These are phyloP conservation scores for Batillaria attramentaria DNA, from an alignment of 1,140 invertebrate genomes.

Conservation along the genomic window DNA sequence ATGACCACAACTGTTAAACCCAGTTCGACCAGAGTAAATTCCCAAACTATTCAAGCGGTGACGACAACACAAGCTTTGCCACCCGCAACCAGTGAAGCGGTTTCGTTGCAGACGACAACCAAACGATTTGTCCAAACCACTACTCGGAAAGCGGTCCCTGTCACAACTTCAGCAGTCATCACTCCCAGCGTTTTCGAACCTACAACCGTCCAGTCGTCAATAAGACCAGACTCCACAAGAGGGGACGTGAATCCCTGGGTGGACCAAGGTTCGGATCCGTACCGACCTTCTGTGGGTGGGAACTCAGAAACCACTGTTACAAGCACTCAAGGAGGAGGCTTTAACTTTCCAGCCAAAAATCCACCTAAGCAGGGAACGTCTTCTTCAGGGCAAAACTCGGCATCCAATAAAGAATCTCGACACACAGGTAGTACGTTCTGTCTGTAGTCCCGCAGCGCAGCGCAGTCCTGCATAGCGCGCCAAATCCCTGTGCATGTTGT, in stretches of 20 bases:
- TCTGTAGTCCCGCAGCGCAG: too few species aligned
- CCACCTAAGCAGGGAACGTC: not conserved
- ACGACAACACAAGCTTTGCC: not conserved
- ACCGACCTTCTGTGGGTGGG: too few species aligned
- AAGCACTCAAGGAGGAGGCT: not conserved
- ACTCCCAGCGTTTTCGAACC: not conserved
- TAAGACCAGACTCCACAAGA: not conserved
- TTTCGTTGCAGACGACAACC: not conserved
- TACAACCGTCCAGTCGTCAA: not conserved
- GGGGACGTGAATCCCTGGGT: constrained; percentile 1
- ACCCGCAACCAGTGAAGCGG: too few species aligned
- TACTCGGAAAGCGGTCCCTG: constrained; percentile 2
- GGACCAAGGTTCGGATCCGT: too few species aligned
- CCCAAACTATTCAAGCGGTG: not conserved
- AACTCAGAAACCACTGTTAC: too few species aligned
- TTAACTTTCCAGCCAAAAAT: not conserved
- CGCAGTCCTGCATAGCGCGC: too few species aligned
- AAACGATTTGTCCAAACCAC: not conserved
- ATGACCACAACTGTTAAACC: not conserved
- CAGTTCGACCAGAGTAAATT: not conserved
- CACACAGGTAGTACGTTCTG: not conserved
- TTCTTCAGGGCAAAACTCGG: not conserved
- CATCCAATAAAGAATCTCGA: not conserved
- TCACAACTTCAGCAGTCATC: not conserved
- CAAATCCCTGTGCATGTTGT: too few species aligned